Evolutionary conservation across 2,113 vertebrate species (phyloP).

Genomic region (Picathartes gymnocephalus): DNA sequence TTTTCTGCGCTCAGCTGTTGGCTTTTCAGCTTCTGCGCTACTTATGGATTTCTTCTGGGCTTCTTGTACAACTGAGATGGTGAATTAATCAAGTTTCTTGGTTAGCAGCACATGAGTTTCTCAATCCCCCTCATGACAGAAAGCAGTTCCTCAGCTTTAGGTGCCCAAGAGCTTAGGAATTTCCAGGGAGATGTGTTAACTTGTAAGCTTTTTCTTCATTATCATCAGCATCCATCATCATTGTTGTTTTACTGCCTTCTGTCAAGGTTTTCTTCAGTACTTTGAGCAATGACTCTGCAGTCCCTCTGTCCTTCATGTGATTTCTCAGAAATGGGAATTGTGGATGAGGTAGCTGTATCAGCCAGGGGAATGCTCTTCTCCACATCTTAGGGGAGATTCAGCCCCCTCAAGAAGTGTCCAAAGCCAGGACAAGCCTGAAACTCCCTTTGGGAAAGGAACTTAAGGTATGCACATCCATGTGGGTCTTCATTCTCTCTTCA

Average conservation of each 20-base stretch:
- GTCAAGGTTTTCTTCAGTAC: background rate
- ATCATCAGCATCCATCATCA: background rate
- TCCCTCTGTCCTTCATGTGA: background rate
- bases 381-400: rapidly evolving
- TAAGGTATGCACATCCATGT: rapidly evolving
- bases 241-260: background rate
- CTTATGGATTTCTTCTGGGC: background rate
- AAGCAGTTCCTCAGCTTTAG: background rate
- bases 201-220: background rate
- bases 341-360: background rate
- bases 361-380: rapidly evolving
- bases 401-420: too few relatives aligned
- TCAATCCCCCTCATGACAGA: background rate
- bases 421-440: background rate
- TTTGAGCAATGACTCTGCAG: background rate
- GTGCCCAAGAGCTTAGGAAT: background rate
- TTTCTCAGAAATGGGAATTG: background rate
- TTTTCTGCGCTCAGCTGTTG: background rate
- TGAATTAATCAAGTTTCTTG: background rate
- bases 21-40: background rate
- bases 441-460: background rate
- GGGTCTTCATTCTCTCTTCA: background rate
- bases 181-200: background rate
- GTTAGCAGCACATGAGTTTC: background rate
- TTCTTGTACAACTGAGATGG: background rate